Conservation (phyloP, 2,797 vertebrate genomes). For the Dendrocincla tyrannina region DNA sequence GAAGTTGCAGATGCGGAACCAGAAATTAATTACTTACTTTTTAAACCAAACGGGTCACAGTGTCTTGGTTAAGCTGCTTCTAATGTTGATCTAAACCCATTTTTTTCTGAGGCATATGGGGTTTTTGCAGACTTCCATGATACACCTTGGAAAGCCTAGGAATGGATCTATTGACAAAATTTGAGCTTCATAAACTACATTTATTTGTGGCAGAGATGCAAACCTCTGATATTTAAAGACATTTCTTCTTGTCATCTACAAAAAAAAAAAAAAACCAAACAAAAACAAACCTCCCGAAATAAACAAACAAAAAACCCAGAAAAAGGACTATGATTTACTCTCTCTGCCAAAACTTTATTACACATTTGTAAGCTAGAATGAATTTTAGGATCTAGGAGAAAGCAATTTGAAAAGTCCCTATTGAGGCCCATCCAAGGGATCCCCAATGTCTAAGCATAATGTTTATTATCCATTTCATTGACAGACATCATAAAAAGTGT, state of each 20-base stretch:
- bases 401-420: background rate
- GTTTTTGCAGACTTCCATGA: background rate
- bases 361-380: background rate
- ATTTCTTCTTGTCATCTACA: background rate
- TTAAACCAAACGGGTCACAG: background rate
- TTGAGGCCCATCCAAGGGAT: background rate
- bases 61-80: background rate
- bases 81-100: accelerated
- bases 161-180: background rate
- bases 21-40: background rate
- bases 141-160: background rate
- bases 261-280: too few relatives aligned
- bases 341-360: background rate
- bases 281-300: background rate
- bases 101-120: accelerated
- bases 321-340: background rate
- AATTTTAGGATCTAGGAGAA: too few relatives aligned
- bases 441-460: background rate
- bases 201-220: background rate
- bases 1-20: background rate
- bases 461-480: background rate
- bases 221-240: background rate
- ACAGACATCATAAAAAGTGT: accelerated
- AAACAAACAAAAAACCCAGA: background rate
- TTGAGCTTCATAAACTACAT: background rate